Conservation (phyloP, 2,888 invertebrate species). For the Plagodis pulveraria region DNA sequence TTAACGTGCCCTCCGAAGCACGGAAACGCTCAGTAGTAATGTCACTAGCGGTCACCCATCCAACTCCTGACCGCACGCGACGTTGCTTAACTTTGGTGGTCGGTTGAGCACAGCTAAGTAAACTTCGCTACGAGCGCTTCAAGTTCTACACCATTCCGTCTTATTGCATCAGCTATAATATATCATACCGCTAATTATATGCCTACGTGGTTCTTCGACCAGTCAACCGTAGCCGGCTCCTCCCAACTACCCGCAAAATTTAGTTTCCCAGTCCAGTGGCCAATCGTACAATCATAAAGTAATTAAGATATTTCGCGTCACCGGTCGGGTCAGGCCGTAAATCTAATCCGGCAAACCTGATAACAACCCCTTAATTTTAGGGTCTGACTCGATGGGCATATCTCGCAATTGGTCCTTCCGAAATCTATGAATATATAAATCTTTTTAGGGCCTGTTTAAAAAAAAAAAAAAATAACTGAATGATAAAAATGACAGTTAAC, state of each 20-base stretch:
- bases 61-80: too few species aligned
- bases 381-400: conserved; percentile 53
- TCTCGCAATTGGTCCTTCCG: conserved; percentile 55
- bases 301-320: conserved; percentile 66
- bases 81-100: too few species aligned
- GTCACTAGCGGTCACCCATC: too few species aligned
- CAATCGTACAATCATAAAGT: conserved; percentile 55
- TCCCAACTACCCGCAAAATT: conserved; percentile 32
- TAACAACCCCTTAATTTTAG: conserved; percentile 49
- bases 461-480: too few species aligned
- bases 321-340: conserved; percentile 48
- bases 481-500: too few species aligned
- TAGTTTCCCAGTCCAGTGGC: conserved; percentile 38
- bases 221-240: conserved; percentile 16
- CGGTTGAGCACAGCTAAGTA: too few species aligned
- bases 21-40: too few species aligned
- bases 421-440: conserved; percentile 63
- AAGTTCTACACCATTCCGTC: too few species aligned
- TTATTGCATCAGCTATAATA: not conserved
- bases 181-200: not conserved
- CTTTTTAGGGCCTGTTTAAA: too few species aligned
- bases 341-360: conserved; percentile 44
- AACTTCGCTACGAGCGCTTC: too few species aligned
- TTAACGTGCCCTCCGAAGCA: too few species aligned
- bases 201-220: not conserved